These are phyloP conservation scores for Drosophila pegasa DNA, from an alignment of 2,888 invertebrate genomes.

Conservation along the genomic window DNA sequence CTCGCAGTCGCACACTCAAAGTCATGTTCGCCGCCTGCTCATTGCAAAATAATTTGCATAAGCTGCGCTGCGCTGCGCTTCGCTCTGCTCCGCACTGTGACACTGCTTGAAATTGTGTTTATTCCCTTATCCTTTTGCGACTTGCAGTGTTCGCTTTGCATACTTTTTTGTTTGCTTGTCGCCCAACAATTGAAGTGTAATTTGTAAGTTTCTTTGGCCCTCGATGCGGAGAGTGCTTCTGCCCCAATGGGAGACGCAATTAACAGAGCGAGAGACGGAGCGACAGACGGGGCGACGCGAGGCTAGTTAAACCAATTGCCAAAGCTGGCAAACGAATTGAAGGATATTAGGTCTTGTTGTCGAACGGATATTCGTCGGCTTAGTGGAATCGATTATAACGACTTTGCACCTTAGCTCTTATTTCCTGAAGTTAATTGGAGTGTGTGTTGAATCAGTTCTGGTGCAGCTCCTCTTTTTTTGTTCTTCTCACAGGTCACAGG, in stretches of 20 bases:
- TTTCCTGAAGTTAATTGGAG: conserved; percentile 6
- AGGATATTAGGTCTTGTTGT: conserved; percentile 2
- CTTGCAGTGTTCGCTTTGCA: conserved; percentile 27
- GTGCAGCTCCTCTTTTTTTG: neutral
- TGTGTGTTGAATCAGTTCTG: conserved; percentile 1
- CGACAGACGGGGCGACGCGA: neutral
- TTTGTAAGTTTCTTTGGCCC: conserved; percentile 54
- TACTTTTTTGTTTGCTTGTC: conserved; percentile 53
- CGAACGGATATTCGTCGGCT: neutral
- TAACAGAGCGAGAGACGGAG: conserved; percentile 28
- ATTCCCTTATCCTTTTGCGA: conserved; percentile 32
- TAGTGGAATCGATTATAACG: conserved; percentile 5
- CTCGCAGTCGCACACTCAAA: conserved; percentile 55
- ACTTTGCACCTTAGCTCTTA: conserved; percentile 4
- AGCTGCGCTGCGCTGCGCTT: conserved; percentile 35
- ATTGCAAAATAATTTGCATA: conserved; percentile 77
- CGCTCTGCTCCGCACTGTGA: conserved; percentile 3
- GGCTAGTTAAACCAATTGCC: conserved; percentile 26
- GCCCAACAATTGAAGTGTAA: conserved; percentile 68
- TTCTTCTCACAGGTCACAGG: neutral
- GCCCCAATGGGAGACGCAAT: conserved; percentile 48
- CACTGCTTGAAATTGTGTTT: conserved; percentile 41
- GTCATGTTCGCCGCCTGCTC: conserved; percentile 66
- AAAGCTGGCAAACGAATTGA: neutral
- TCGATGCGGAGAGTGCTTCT: conserved; percentile 26